These are phyloP conservation scores for Chionoecetes opilio DNA, from an alignment of 1,140 invertebrate species.

Conservation along the genomic window DNA sequence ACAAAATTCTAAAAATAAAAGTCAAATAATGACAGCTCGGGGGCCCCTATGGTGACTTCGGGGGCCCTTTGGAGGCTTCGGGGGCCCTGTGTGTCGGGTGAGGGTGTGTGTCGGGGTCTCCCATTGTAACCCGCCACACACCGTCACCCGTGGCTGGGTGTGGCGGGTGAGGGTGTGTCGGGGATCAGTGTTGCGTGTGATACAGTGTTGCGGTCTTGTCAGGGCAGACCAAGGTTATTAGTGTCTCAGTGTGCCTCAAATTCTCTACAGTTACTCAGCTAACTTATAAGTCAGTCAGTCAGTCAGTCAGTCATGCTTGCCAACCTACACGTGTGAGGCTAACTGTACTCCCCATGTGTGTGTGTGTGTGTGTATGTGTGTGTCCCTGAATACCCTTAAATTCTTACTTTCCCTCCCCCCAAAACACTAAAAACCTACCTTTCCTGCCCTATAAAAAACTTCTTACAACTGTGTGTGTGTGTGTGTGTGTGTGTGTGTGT, in stretches of 20 bases:
- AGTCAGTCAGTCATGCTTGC: conserved; percentile 31
- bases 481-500: conserved; percentile 10
- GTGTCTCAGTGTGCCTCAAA: conserved; percentile 73
- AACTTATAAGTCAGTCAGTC: conserved; percentile 45
- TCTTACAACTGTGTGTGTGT: too few species aligned
- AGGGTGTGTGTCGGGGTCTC: neutral
- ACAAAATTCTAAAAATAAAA: too few species aligned
- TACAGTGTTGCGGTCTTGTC: conserved; percentile 65
- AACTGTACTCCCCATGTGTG: conserved; percentile 39
- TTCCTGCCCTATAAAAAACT: too few species aligned
- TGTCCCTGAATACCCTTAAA: too few species aligned
- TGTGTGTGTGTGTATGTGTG: neutral
- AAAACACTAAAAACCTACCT: too few species aligned
- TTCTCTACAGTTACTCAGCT: conserved; percentile 59
- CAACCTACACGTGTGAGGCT: conserved; percentile 35
- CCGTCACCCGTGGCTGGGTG: neutral
- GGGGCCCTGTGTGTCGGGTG: neutral
- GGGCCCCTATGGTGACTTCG: neutral
- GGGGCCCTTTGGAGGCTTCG: neutral
- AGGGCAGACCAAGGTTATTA: conserved; percentile 59
- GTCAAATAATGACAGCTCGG: neutral
- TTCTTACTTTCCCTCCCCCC: too few species aligned
- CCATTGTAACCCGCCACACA: neutral
- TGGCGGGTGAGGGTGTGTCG: conserved; percentile 14
- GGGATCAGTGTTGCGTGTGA: conserved; percentile 71